Percentiles rank a stretch among this genome's conserved stretches.
These are phyloP conservation scores for Euclidia mi DNA, from an alignment of 2,888 invertebrate genomes.

Conservation along the genomic window DNA sequence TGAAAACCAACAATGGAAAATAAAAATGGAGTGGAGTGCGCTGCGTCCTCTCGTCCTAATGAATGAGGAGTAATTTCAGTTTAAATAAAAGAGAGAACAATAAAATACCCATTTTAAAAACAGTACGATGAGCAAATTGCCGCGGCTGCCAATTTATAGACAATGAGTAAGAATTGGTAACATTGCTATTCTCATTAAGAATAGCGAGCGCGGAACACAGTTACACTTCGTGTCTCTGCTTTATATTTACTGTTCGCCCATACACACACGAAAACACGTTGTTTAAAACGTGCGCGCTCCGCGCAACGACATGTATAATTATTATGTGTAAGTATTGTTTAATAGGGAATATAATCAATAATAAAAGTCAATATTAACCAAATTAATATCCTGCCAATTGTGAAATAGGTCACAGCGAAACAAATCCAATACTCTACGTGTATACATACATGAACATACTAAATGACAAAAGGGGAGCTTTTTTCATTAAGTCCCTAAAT, in stretches of 20 bases:
- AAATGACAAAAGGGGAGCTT: too few species aligned
- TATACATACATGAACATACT: conserved; percentile 63
- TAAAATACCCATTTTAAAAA: conserved; percentile 85
- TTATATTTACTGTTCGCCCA: too few species aligned
- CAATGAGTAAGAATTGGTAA: conserved; percentile 78
- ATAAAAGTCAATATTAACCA: too few species aligned
- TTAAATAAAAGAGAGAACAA: conserved; percentile 87
- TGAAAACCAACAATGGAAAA: conserved; percentile 88
- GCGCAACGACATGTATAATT: too few species aligned
- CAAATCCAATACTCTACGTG: conserved; percentile 36
- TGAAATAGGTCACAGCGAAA: too few species aligned
- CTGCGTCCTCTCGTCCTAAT: conserved; percentile 81
- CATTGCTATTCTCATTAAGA: conserved; percentile 73
- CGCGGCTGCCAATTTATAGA: conserved; percentile 80
- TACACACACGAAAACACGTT: too few species aligned
- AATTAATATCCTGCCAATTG: too few species aligned
- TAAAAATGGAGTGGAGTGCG: conserved; percentile 83
- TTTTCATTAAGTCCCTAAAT: too few species aligned
- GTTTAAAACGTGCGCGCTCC: too few species aligned
- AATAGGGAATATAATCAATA: too few species aligned
- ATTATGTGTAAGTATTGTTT: too few species aligned
- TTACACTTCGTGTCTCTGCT: too few species aligned
- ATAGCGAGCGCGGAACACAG: conserved; percentile 57
- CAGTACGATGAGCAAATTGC: conserved; percentile 84
- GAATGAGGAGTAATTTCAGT: conserved; percentile 88